phyloP scores from a whole-genome alignment of 2,113 vertebrate genomes.

The Rhinolophus sinicus region DNA sequence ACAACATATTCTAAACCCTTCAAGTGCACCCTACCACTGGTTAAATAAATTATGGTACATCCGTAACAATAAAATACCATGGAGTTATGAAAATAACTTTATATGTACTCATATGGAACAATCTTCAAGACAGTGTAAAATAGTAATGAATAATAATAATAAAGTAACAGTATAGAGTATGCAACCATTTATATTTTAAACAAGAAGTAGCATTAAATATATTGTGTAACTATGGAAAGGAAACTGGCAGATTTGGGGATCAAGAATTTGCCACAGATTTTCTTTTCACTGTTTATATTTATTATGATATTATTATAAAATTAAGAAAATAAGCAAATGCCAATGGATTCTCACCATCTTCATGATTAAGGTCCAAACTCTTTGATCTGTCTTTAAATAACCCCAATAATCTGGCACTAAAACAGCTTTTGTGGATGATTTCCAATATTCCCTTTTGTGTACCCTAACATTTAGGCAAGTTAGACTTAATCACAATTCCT shows the following conservation, averaged over 20 bases:
- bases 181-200: not conserved
- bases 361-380: not conserved
- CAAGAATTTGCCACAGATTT: not conserved
- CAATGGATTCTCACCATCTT: not conserved
- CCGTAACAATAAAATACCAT: slow-evolving; percentile 42
- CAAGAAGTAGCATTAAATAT: not conserved
- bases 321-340: not conserved
- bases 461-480: not conserved
- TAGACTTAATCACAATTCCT: not conserved
- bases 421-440: not conserved
- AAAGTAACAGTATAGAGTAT: not conserved
- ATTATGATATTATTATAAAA: not conserved
- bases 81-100: not conserved
- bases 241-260: not conserved
- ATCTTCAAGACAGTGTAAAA: not conserved
- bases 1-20: not conserved
- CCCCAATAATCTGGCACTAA: not conserved
- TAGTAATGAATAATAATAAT: not conserved
- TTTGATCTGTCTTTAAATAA: not conserved
- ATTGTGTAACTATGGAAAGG: not conserved
- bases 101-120: not conserved
- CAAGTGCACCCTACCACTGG: not conserved
- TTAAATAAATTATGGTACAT: not conserved
- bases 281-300: not conserved
- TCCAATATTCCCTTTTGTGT: not conserved